Evolutionary conservation across 2,888 invertebrate species (phyloP).

Genomic region (Autographa gamma): DNA sequence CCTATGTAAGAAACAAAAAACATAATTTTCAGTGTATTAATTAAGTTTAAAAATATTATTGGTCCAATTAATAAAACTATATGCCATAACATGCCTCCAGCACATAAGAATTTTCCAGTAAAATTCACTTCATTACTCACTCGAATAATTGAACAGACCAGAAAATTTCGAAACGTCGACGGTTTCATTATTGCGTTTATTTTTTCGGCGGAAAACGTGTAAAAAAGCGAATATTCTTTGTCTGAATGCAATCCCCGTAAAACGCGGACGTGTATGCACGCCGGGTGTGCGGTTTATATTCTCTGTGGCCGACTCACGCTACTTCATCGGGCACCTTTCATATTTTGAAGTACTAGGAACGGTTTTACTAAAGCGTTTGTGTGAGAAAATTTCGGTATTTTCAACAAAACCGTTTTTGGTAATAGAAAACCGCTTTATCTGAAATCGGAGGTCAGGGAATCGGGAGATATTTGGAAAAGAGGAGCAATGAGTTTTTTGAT

Average conservation of each 20-base stretch:
- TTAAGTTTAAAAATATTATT: too few relatives aligned
- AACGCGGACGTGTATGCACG: constrained; percentile 67
- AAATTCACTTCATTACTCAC: constrained; percentile 1
- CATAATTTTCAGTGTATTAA: too few relatives aligned
- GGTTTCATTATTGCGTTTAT: constrained; percentile 34
- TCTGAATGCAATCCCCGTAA: constrained; percentile 80
- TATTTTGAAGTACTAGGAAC: constrained; percentile 69
- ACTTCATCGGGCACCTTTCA: constrained; percentile 74
- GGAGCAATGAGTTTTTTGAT: too few relatives aligned
- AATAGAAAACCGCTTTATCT: background rate
- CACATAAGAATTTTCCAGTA: constrained; percentile 3
- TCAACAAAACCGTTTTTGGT: background rate
- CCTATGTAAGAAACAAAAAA: too few relatives aligned
- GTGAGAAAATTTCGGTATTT: background rate
- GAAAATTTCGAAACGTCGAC: constrained; percentile 12
- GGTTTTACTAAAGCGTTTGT: constrained; percentile 49
- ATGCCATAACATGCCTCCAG: too few relatives aligned
- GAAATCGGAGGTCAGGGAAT: background rate
- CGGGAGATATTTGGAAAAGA: too few relatives aligned
- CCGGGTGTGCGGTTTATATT: constrained; percentile 55
- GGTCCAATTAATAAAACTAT: too few relatives aligned
- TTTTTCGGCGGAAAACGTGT: constrained; percentile 25
- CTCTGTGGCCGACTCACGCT: constrained; percentile 58
- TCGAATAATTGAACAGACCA: constrained; percentile 16
- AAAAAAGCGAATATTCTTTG: constrained; percentile 56